Conservation (phyloP, 2,888 invertebrate species). For the Lucinisca nassula region DNA sequence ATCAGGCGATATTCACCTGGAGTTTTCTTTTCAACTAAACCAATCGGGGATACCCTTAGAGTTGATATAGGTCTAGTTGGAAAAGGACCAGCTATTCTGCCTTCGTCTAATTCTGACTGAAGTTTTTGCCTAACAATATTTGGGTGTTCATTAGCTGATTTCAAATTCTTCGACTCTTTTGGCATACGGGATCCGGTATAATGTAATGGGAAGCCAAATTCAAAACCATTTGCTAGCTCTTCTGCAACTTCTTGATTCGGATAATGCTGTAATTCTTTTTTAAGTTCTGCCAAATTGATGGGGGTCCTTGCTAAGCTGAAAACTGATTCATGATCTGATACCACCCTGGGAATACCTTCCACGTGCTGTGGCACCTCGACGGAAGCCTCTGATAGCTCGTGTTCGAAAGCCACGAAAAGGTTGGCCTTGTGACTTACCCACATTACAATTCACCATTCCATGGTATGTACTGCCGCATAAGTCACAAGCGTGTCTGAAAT, state of each 20-base stretch:
- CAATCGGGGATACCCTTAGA: constrained; percentile 30
- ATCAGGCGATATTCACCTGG: constrained; percentile 25
- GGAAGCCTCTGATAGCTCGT: not conserved
- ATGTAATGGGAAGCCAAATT: constrained; percentile 20
- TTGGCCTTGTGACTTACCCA: no score
- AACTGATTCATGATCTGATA: not conserved
- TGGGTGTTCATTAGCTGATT: constrained; percentile 6
- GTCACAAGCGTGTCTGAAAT: not conserved
- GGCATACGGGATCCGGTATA: not conserved
- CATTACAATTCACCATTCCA: not conserved
- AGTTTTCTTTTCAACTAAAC: constrained; percentile 39
- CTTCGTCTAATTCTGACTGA: not conserved
- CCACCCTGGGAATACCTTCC: not conserved
- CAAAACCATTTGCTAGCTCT: constrained; percentile 14
- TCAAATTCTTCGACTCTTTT: constrained; percentile 1
- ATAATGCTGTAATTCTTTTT: not conserved
- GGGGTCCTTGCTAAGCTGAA: constrained; percentile 3
- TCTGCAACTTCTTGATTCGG: not conserved
- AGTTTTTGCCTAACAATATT: not conserved
- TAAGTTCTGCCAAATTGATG: not conserved
- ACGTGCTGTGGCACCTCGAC: not conserved
- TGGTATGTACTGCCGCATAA: not conserved
- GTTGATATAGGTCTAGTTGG: not conserved
- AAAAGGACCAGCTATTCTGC: not conserved
- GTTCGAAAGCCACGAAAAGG: not conserved